A percentile compares a stretch with the other conserved stretches of the same genome.
These are phyloP conservation scores for Metellina segmentata DNA, from an alignment of 2,888 invertebrate species.

Conservation along the genomic window DNA sequence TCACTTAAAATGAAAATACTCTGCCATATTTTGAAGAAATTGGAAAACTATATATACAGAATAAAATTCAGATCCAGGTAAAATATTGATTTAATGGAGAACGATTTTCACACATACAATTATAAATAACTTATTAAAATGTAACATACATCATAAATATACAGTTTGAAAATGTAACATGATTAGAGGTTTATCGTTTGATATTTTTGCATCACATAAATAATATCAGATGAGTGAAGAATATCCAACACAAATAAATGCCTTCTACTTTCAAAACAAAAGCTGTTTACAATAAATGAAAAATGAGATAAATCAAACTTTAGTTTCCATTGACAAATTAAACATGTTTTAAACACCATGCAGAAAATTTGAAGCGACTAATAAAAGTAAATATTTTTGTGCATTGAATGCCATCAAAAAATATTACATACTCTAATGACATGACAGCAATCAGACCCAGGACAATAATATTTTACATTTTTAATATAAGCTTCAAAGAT, in stretches of 20 bases:
- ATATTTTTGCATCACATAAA: constrained; percentile 58
- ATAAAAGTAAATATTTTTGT: constrained; percentile 21
- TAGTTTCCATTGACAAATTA: neutral
- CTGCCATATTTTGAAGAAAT: neutral
- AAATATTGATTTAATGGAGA: constrained; percentile 70
- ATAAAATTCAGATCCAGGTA: constrained; percentile 33
- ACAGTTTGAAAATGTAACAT: constrained; percentile 66
- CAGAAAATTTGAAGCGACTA: constrained; percentile 23
- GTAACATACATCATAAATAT: constrained; percentile 66
- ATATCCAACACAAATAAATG: constrained; percentile 25
- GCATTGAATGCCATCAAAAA: constrained; percentile 20
- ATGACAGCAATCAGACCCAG: constrained; percentile 53
- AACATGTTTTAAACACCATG: constrained; percentile 10
- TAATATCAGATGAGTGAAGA: constrained; percentile 38
- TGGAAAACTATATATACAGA: neutral
- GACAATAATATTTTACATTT: constrained; percentile 59
- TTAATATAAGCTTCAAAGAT: constrained; percentile 61
- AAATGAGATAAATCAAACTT: neutral
- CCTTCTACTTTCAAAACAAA: constrained; percentile 14
- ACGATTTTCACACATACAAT: constrained; percentile 63
- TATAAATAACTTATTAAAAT: constrained; percentile 71
- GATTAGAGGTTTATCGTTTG: constrained; percentile 55
- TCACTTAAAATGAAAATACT: too few species aligned
- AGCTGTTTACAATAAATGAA: constrained; percentile 12
- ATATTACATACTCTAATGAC: constrained; percentile 52